Evolutionary conservation across 2,888 invertebrate species (phyloP).

Genomic region (Brassicogethes aeneus): DNA sequence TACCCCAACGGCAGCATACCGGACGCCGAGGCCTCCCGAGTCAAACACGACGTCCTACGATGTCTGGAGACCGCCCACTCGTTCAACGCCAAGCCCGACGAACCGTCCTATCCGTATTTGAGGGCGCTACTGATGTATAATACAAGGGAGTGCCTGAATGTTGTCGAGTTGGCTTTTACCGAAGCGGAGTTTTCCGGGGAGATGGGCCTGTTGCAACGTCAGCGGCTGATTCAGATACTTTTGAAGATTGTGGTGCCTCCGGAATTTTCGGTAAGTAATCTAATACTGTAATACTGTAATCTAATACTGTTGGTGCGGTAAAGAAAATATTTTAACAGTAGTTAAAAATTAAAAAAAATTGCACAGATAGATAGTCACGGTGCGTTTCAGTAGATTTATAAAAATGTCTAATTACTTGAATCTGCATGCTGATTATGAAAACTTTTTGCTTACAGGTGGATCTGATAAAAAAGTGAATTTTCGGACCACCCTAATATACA

Average conservation of each 20-base stretch:
- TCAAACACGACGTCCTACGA: conserved; percentile 65
- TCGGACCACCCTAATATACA: too few relatives aligned
- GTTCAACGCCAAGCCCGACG: conserved; percentile 49
- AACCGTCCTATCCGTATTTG: conserved; percentile 61
- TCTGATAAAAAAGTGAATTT: too few relatives aligned
- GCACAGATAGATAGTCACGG: too few relatives aligned
- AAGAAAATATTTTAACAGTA: conserved; percentile 1
- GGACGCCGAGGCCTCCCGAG: conserved; percentile 50
- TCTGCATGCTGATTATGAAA: too few relatives aligned
- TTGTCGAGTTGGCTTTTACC: conserved; percentile 74
- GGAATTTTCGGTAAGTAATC: conserved; percentile 55
- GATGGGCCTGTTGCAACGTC: conserved; percentile 60
- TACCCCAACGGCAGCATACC: conserved; percentile 72
- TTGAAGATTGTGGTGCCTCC: conserved; percentile 62
- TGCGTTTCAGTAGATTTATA: too few relatives aligned
- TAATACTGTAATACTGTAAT: conserved; percentile 2
- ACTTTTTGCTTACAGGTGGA: too few relatives aligned
- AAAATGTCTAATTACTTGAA: too few relatives aligned
- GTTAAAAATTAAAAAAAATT: neutral
- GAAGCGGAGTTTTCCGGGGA: conserved; percentile 70
- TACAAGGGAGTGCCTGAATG: conserved; percentile 77
- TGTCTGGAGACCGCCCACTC: conserved; percentile 63
- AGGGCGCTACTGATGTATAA: conserved; percentile 71
- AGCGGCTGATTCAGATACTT: conserved; percentile 69
- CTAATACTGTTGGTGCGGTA: neutral